Evolutionary conservation across 2,888 invertebrate genomes (phyloP).

Genomic region (Rhingia campestris): DNA sequence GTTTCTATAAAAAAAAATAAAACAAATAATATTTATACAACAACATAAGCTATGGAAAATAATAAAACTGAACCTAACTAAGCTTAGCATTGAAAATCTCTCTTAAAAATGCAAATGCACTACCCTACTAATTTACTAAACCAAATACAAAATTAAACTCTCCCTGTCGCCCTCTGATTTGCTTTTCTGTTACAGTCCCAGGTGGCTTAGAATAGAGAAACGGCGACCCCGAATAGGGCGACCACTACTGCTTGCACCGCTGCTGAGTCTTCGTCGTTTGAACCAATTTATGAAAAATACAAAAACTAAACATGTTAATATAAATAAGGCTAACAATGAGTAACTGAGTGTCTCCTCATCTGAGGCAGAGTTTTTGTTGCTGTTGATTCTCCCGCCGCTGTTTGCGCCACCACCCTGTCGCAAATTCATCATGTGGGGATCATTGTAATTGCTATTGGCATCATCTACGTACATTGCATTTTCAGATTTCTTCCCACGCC

Average conservation of each 20-base stretch:
- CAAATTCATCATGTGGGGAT: conserved; percentile 65
- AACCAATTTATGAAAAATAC: conserved; percentile 77
- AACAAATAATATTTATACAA: conserved; percentile 56
- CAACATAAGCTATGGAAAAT: conserved; percentile 57
- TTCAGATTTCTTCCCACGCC: conserved; percentile 75
- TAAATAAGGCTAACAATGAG: conserved; percentile 76
- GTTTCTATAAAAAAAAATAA: conserved; percentile 41
- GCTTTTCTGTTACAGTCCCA: conserved; percentile 57
- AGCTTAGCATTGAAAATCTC: conserved; percentile 51
- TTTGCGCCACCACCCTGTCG: conserved; percentile 47
- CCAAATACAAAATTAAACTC: neutral
- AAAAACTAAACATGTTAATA: conserved; percentile 77
- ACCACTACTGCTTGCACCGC: conserved; percentile 58
- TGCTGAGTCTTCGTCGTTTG: conserved; percentile 74
- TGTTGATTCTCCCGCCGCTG: conserved; percentile 52
- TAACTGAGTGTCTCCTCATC: conserved; percentile 76
- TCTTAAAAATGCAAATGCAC: conserved; percentile 54
- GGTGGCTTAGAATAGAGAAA: conserved; percentile 57
- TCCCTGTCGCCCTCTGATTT: neutral
- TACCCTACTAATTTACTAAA: conserved; percentile 15
- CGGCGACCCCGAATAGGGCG: conserved; percentile 63
- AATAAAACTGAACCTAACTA: conserved; percentile 51
- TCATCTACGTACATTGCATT: conserved; percentile 74
- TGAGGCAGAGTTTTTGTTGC: conserved; percentile 59
- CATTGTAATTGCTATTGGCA: conserved; percentile 65